Percentiles rank a stretch among this genome's conserved stretches.
phyloP scores from a whole-genome alignment of 2,888 invertebrate species.

The Rambutsinella grinnellia region DNA sequence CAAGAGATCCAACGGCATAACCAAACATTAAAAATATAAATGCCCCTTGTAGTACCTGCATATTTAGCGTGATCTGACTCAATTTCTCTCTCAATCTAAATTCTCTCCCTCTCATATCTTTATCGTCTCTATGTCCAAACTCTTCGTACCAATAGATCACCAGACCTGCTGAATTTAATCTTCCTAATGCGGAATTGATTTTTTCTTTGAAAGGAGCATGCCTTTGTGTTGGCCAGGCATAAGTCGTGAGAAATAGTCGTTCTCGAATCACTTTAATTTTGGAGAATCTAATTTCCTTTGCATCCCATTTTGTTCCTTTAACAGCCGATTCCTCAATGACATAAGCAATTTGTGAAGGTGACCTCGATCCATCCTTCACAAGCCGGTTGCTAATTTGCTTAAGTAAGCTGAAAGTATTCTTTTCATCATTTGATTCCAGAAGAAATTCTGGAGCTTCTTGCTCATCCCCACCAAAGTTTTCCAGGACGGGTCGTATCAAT shows the following conservation, averaged over 20 bases:
- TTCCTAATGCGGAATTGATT: constrained; percentile 55
- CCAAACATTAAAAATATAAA: constrained; percentile 62
- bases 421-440: constrained; percentile 19
- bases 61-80: constrained; percentile 57
- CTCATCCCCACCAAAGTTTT: neutral
- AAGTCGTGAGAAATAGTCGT: constrained; percentile 57
- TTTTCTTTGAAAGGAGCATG: constrained; percentile 55
- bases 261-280: constrained; percentile 59
- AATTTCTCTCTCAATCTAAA: constrained; percentile 57
- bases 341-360: constrained; percentile 44
- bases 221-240: constrained; percentile 53
- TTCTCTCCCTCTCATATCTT: constrained; percentile 35
- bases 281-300: constrained; percentile 47
- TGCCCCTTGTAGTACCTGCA: constrained; percentile 61
- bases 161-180: constrained; percentile 52
- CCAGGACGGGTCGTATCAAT: constrained; percentile 40
- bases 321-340: constrained; percentile 60
- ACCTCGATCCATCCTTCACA: constrained; percentile 1
- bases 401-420: constrained; percentile 43
- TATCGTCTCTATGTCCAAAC: constrained; percentile 45
- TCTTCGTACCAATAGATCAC: constrained; percentile 55
- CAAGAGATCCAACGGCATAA: constrained; percentile 32
- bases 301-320: constrained; percentile 52
- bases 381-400: constrained; percentile 49
- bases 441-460: neutral